Evolutionary conservation across 2,888 invertebrate species (phyloP).

Genomic region (Mechanitis mazaeus): DNA sequence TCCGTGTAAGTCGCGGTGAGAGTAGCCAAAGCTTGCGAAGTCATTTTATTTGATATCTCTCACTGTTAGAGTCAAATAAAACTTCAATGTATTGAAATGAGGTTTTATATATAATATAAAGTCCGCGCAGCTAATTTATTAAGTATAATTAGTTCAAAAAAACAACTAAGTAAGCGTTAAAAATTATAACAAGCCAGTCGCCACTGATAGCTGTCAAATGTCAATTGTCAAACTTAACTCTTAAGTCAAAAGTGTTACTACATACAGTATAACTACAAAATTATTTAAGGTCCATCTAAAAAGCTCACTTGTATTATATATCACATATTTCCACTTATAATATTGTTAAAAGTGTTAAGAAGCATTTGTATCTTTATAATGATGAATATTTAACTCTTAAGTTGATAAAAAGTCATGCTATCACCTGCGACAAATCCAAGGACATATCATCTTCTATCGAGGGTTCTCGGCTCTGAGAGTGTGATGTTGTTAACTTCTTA

Average conservation of each 20-base stretch:
- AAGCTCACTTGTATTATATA: too few relatives aligned
- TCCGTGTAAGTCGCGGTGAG: constrained; percentile 94
- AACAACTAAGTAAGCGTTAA: neutral
- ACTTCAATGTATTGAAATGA: neutral
- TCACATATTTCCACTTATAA: too few relatives aligned
- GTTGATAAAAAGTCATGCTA: neutral
- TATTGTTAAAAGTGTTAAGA: too few relatives aligned
- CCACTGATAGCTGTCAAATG: neutral
- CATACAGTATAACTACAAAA: too few relatives aligned
- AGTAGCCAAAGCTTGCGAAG: constrained; percentile 84
- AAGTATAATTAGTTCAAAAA: neutral
- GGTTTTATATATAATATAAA: neutral
- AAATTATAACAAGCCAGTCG: neutral
- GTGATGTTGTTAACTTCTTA: constrained; percentile 35
- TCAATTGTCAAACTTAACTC: neutral
- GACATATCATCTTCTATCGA: constrained; percentile 62
- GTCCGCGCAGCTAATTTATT: neutral
- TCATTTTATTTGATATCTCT: constrained; percentile 43
- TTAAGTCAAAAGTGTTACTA: too few relatives aligned
- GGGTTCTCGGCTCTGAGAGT: constrained; percentile 48
- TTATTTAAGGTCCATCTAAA: too few relatives aligned
- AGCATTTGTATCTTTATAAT: too few relatives aligned
- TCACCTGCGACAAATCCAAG: constrained; percentile 60
- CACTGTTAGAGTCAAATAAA: neutral
- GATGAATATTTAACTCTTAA: too few relatives aligned